Evolutionary conservation across 2,888 invertebrate species (phyloP), one percentile per base, ranked within the genome.

Genomic region (Eristalinus aeneus): DNA sequence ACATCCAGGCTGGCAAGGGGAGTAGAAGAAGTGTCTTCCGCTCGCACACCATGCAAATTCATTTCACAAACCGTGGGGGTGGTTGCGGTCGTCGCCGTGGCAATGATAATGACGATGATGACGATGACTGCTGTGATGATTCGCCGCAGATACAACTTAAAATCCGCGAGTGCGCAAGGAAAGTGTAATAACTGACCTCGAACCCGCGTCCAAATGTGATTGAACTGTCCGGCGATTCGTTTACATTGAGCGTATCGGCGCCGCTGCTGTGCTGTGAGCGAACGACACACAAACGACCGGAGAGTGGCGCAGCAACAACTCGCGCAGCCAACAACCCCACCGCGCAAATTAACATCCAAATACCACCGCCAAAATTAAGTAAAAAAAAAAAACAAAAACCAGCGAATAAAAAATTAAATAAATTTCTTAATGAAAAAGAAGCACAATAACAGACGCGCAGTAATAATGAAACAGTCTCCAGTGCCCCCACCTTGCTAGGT

Each of bases 171-270:
- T 79, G 63, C 68, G 56, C 9, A 56, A 27, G 39, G 27, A 74
- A 80, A 86, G 82, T 86, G 74, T 86, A 86, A 91, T 91, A 90
- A 91, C 90, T 91, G 91, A 91, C 90, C 90, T 91, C 90, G 91
- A 91, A 91, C 91, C 90, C 90, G 89, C 89, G 88, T 89, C 89
- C 89, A 78, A 90, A 91, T 91, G 90, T 90, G 91, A 91, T 90
- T 90, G 90, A 90, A 90, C 90, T 90, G 89, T 88, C 77, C 80
- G 61, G 80, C 81, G 77, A 82, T 77, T 86, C 77, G 71, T 86
- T 86, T 74, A 74, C 86, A 71, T 82, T 82, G 56, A 61, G 64
- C 60, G 61, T 54, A 61, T 79, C 65, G 36, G 31, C 31, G 46
- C 22, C 69, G 64, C 32, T 72, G 68, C 31, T 75, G 56, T 56